Evolutionary conservation across 1,140 invertebrate species (phyloP), one percentile per base, ranked within the genome.

Genomic region (Bombus confusus): DNA sequence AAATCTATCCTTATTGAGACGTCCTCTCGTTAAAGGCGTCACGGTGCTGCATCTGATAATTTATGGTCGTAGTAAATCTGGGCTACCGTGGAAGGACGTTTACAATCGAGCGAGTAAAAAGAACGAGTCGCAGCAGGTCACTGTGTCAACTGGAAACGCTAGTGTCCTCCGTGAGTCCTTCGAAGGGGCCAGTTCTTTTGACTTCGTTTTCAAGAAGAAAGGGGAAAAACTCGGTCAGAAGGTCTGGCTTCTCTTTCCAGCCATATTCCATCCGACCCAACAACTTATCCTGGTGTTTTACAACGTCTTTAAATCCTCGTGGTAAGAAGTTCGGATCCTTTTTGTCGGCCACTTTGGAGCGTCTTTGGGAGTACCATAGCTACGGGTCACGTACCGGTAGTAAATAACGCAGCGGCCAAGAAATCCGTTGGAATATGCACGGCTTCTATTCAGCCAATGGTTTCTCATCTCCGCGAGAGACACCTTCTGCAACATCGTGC

Each of bases 31-130:
- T 80, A 72, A 52, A n/a, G 18, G 9, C 18, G n/a, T 52, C 22
- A 52, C 47, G 18, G 18, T 0, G 8, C 28, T 28, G 9, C 2
- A 43, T 34, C 39, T 3, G 47, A 47, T 78, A 78, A 84, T 81
- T 89, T 81, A 82, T 68, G 64, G 28, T 12, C 25, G 37, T n/a
- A 15, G 69, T 86, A 88, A 89, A 86, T 88, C 75, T 82, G 41
- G 1, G 52, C 82, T 88, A 88, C 87, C 57, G 72, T 72, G 22
- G 43, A 77, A n/a, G 47, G 41, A 77, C 62, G 41, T 83, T 76
- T 68, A 78, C 74, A 57, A 79, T 69, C 9, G 82, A 25, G 8
- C 3, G 10, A 41, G 69, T 18, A 79, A 79, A 31, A 41, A 13
- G 37, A 31, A 34, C 47, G 28, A 34, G 41, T 31, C 12, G 12